Base-by-base conservation (phyloP, 2,888 invertebrate genomes). In the Andricus quercusramuli region DNA sequence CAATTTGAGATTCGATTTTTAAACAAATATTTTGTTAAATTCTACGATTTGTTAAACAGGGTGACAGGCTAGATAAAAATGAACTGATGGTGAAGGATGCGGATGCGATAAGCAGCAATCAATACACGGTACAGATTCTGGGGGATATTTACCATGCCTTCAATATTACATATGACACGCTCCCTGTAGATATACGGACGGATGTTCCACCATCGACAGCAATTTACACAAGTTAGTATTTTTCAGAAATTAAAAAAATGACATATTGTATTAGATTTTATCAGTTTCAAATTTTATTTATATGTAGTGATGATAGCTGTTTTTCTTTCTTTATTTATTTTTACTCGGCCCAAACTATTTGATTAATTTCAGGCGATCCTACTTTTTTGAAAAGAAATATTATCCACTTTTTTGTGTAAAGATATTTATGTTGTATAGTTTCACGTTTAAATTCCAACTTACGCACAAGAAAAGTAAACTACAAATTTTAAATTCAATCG, bases 31-130 rank as follows among this genome's bases (percentile, higher is more conserved):
- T 51, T 65, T 59, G 20, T 25, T 37, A 77, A 65, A 41, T 82
- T 79, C 85, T 86, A 66, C 56, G 13, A 74, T 74, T 56, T 74
- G n/a, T 74, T 74, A 1, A 74, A 32, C 88, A 94, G 93, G 93
- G 91, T 2, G 88, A 91, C 25, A 86, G 89, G 70, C 86, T 93
- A 22, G 91, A 92, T 81, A 90, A 92, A 41, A 87, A 90, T 51
- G 87, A 90, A 77, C 83, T 94, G 77, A 88, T 94, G 82, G 89
- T 94, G 82, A 91, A 89, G 79, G 94, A 94, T 80, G 90, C 90
- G 9, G 94, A 94, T 85, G 90, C 91, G 22, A 84, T 88, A 15
- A 89, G 85, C 20, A 93, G 93, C 59, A 94, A 94, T 85, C 87
- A 90, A 41, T 94, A 93, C 85, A 88, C 84, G 62, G 88, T 93